Conservation (phyloP, 2,888 invertebrate genomes). For the Philhelius pedissequus region DNA sequence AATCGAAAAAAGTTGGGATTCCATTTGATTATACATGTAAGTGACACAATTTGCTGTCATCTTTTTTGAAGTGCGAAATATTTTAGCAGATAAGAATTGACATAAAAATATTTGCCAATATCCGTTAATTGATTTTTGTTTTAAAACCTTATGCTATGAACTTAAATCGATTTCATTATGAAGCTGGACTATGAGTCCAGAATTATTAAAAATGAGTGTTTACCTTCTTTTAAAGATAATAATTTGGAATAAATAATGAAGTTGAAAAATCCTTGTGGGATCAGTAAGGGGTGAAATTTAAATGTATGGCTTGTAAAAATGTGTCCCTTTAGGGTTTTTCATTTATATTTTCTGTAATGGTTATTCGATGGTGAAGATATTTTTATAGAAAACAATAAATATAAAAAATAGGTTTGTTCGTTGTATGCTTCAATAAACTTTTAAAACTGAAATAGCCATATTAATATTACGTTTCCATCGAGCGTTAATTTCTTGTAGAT, state of each 20-base stretch:
- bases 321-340: neutral
- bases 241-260: no score
- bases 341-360: neutral
- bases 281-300: neutral
- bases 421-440: no score
- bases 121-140: conserved; percentile 1
- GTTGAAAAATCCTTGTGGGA: neutral
- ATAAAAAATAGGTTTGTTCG: no score
- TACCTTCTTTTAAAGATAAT: neutral
- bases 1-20: neutral
- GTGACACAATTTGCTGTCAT: neutral
- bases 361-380: neutral
- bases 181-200: neutral
- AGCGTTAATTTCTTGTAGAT: no score
- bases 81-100: neutral
- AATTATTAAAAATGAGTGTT: neutral
- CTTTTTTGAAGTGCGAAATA: neutral
- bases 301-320: neutral
- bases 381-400: neutral
- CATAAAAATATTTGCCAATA: neutral
- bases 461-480: no score
- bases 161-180: neutral
- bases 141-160: neutral
- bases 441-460: no score
- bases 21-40: neutral